These are phyloP conservation scores for Oreonectes daqikongensis DNA, from an alignment of 2,797 vertebrate species.

Conservation along the genomic window DNA sequence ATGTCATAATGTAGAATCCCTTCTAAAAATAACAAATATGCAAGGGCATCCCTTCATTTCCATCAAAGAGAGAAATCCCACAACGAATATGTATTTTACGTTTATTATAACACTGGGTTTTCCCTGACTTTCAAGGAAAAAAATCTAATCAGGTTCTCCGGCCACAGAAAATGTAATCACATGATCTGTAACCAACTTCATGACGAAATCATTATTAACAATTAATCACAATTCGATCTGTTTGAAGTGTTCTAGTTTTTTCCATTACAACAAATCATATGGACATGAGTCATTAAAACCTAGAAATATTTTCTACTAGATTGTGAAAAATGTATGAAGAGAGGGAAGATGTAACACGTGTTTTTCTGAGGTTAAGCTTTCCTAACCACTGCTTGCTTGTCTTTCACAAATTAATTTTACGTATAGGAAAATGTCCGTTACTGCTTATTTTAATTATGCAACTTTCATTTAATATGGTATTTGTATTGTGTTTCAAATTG, in stretches of 20 bases:
- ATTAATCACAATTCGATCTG: background rate
- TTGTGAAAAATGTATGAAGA: background rate
- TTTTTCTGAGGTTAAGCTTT: background rate
- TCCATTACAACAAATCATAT: background rate
- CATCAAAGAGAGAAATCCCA: slow-evolving; percentile 11
- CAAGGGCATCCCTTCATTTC: slow-evolving; percentile 8
- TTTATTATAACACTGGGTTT: slow-evolving; percentile 8
- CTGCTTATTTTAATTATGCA: background rate
- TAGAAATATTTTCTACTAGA: background rate
- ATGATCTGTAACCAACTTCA: slow-evolving; percentile 18
- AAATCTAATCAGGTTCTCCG: background rate
- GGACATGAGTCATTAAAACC: slow-evolving; percentile 15
- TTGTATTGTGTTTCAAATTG: background rate
- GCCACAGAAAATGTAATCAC: slow-evolving; percentile 5
- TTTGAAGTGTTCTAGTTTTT: slow-evolving; percentile 10
- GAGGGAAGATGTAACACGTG: background rate
- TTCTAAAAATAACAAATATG: background rate
- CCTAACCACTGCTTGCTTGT: background rate
- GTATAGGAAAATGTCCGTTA: background rate
- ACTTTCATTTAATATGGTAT: too few species aligned
- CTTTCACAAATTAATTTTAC: background rate
- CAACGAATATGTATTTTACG: background rate
- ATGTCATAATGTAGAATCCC: background rate
- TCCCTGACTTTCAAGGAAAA: slow-evolving; percentile 23
- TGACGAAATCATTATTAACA: slow-evolving; percentile 3